Conservation (phyloP, 1,140 invertebrate species). For the Pachyrhynchus sulphureomaculatus region DNA sequence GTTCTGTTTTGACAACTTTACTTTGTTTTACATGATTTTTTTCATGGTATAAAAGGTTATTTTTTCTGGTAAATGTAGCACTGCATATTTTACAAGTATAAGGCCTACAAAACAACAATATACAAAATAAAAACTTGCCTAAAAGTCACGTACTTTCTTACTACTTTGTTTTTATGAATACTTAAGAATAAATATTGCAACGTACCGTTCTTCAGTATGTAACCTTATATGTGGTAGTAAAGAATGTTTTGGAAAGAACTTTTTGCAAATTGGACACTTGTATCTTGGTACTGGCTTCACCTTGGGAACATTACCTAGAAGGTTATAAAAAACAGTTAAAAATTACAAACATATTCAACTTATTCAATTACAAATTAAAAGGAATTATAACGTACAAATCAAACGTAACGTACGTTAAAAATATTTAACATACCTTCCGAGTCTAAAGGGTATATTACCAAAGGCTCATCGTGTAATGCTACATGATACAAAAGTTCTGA, state of each 20-base stretch:
- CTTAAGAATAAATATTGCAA: no score
- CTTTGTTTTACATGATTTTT: slow-evolving; percentile 51
- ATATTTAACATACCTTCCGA: slow-evolving; percentile 28
- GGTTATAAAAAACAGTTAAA: no score
- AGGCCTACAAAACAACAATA: slow-evolving; percentile 56
- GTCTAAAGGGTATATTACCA: slow-evolving; percentile 45
- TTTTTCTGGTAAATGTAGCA: slow-evolving; percentile 65
- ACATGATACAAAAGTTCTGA: slow-evolving; percentile 68
- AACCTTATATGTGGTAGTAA: slow-evolving; percentile 68
- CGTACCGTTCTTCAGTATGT: slow-evolving; percentile 68
- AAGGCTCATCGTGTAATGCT: slow-evolving; percentile 58
- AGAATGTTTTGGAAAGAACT: slow-evolving; percentile 67
- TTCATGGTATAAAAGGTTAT: slow-evolving; percentile 60
- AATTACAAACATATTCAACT: no score
- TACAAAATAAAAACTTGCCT: no score
- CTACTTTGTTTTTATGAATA: no score
- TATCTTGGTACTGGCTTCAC: slow-evolving; percentile 55
- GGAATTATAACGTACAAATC: no score
- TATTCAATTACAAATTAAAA: no score
- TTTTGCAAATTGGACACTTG: slow-evolving; percentile 66
- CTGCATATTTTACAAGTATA: slow-evolving; percentile 64
- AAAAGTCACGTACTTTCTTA: no score
- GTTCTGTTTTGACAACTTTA: slow-evolving; percentile 18
- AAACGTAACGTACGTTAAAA: background rate
- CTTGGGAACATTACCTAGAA: background rate